Conservation (phyloP, 1,140 invertebrate species). For the Plutomurus gul region DNA sequence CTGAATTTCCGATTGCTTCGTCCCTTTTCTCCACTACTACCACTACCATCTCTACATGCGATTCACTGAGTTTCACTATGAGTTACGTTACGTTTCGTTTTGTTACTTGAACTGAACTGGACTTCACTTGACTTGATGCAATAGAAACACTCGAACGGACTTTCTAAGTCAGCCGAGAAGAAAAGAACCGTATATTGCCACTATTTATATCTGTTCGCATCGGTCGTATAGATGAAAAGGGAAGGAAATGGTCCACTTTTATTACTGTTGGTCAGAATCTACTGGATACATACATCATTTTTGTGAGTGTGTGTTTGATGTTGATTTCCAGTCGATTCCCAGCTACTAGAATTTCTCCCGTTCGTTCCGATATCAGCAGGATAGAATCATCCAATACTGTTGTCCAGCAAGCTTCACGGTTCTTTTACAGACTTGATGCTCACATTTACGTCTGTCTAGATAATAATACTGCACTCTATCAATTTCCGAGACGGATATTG, state of each 20-base stretch:
- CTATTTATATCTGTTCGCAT: not conserved
- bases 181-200: not conserved
- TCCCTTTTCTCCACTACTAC: slow-evolving; percentile 7
- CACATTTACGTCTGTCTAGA: too few relatives aligned
- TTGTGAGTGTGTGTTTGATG: slow-evolving; percentile 1
- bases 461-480: too few relatives aligned
- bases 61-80: slow-evolving; percentile 20
- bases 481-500: too few relatives aligned
- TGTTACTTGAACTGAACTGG: not conserved
- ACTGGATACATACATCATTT: not conserved
- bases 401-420: not conserved
- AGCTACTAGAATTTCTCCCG: not conserved
- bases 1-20: slow-evolving; percentile 25
- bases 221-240: not conserved
- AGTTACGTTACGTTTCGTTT: slow-evolving; percentile 25
- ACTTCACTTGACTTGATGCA: slow-evolving; percentile 13
- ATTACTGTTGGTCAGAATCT: not conserved
- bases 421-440: too few relatives aligned
- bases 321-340: not conserved
- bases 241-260: not conserved
- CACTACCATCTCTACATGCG: too few relatives aligned
- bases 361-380: not conserved
- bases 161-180: slow-evolving; percentile 16
- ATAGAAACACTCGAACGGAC: not conserved
- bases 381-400: not conserved